A percentile compares a stretch with the other conserved stretches of the same genome.
Evolutionary conservation across 2,797 vertebrate species (phyloP).

Genomic region (Arctocebus calabarensis): DNA sequence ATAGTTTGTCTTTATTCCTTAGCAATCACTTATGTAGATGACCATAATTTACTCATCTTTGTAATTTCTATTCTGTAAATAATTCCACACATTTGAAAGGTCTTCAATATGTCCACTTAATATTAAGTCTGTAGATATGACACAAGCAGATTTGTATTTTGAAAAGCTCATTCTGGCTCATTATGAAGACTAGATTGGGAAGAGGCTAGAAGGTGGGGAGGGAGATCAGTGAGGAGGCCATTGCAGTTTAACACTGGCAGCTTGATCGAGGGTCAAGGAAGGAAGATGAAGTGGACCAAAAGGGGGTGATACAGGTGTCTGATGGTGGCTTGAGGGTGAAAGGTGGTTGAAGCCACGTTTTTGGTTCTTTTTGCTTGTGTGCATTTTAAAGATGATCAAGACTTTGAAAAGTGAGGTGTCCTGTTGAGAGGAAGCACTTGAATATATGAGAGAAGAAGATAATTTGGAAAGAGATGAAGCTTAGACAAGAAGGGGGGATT

Average conservation of each 20-base stretch:
- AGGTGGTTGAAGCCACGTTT: background rate
- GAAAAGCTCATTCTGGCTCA: background rate
- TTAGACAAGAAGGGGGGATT: background rate
- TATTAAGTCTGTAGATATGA: background rate
- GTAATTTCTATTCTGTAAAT: background rate
- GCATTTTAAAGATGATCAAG: constrained; percentile 10
- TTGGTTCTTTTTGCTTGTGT: constrained; percentile 27
- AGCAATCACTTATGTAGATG: background rate
- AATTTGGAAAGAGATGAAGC: background rate
- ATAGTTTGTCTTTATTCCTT: background rate
- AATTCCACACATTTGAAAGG: constrained; percentile 15
- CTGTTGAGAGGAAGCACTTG: background rate
- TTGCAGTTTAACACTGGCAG: background rate
- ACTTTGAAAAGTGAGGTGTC: background rate
- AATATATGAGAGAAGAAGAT: background rate
- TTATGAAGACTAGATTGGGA: background rate
- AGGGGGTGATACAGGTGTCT: background rate
- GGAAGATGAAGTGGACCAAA: background rate
- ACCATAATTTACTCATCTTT: constrained; percentile 3
- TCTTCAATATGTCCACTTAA: background rate
- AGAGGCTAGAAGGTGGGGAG: background rate
- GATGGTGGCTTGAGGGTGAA: background rate
- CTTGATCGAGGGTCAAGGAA: background rate
- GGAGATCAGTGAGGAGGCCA: background rate
- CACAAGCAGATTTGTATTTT: background rate